phyloP scores from a whole-genome alignment of 1,140 invertebrate genomes.

The Hyles vespertilio region DNA sequence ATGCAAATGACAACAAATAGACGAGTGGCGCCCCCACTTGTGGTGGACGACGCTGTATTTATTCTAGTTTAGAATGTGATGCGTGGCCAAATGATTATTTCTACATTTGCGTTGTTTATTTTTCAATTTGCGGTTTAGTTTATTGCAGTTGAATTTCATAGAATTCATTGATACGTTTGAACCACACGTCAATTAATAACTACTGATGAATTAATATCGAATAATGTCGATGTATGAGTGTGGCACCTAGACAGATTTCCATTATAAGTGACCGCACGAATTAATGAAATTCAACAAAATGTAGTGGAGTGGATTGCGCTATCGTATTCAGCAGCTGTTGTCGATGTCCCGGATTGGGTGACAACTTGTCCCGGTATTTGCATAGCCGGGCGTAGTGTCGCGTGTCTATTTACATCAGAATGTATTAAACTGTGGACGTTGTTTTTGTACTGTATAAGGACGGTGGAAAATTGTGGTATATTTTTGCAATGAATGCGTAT shows the following conservation, averaged over 20 bases:
- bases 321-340: slow-evolving; percentile 11
- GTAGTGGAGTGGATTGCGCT: not conserved
- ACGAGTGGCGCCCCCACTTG: slow-evolving; percentile 34
- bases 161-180: too few relatives aligned
- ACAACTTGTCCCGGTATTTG: slow-evolving; percentile 19
- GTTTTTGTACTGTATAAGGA: too few relatives aligned
- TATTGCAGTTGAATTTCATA: not conserved
- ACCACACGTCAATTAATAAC: too few relatives aligned
- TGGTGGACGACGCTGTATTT: slow-evolving; percentile 9
- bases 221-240: too few relatives aligned
- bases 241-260: too few relatives aligned
- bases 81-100: slow-evolving; percentile 2
- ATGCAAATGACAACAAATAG: slow-evolving; percentile 61
- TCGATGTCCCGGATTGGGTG: slow-evolving; percentile 13
- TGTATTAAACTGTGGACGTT: slow-evolving; percentile 4
- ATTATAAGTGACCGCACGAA: too few relatives aligned
- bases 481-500: too few relatives aligned
- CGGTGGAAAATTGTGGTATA: too few relatives aligned
- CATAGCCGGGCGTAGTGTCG: slow-evolving; percentile 12
- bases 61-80: slow-evolving; percentile 21
- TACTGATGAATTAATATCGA: too few relatives aligned
- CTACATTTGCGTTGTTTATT: not conserved
- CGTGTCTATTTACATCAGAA: slow-evolving; percentile 14
- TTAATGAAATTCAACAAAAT: slow-evolving; percentile 1
- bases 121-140: slow-evolving; percentile 7